Base-by-base conservation (phyloP, 2,113 vertebrate species). In the Nestor notabilis region DNA sequence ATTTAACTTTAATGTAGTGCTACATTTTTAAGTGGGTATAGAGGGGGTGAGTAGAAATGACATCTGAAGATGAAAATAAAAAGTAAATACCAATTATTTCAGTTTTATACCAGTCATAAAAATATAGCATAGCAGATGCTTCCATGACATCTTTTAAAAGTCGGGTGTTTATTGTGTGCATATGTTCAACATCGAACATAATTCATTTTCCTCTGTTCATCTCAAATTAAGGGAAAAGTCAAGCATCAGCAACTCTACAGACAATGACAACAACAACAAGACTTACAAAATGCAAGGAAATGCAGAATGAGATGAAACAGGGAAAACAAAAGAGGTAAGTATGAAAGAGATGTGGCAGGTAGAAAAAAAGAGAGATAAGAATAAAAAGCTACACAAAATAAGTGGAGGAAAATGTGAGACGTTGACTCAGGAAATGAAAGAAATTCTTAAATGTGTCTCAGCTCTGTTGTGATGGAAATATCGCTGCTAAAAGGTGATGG, bases 41-140 rank as follows among this genome's bases (percentile, higher is more conserved):
- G 80, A 85, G 44, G 8, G 41, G 46, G 72, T 82, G 46, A 87
- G 56, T 41, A 89, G 87, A 93, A 97, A 89, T 95, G 94, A 91
- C 83, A 90, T 72, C 55, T 87, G 95, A 97, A 88, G 75, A 79
- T 41, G 85, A 96, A 95, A 95, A 93, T 69, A 80, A 94, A 93
- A 97, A 97, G 75, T 91, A 95, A 95, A 90, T 61, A 94, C 77
- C 68, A 97, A 92, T 95, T 96, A 95, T 96, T 96, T 97, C 63
- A 75, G 44, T 82, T 88, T 96, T 94, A 81, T 81, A 82, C 14
- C 16, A 79, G 47, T 94, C 71, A 91, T 95, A 94, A 98, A 95
- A 92, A 95, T 72, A 93, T 81, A 93, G 69, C 82, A 84, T 69
- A 86, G 25, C 74, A 92, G 89, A 95, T 91, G 95, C 90, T 95